Conservation (phyloP, 2,888 invertebrate genomes). For the Nephrotoma flavescens region DNA sequence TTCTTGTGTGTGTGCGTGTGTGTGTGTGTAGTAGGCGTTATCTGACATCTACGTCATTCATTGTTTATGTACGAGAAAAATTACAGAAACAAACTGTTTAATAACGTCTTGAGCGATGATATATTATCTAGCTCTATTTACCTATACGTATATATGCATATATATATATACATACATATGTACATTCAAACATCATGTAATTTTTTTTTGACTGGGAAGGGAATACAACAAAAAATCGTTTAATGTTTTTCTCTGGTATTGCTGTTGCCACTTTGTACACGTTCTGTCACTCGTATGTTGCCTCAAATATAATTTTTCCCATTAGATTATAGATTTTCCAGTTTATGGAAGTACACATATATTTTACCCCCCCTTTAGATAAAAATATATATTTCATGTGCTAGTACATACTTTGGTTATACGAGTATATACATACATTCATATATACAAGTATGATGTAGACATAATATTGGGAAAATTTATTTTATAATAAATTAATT, state of each 20-base stretch:
- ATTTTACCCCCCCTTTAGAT: not conserved
- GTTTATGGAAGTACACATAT: not conserved
- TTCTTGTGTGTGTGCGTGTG: not conserved
- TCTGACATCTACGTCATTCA: not conserved
- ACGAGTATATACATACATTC: not conserved
- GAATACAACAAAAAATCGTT: not conserved
- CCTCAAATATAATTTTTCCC: not conserved
- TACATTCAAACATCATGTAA: not conserved
- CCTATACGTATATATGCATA: not conserved
- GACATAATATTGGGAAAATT: not conserved
- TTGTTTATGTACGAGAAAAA: not conserved
- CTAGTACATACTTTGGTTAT: not conserved
- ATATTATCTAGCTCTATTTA: not conserved
- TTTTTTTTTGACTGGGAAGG: not conserved
- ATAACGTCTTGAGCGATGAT: not conserved
- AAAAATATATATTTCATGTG: not conserved
- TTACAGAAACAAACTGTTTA: not conserved
- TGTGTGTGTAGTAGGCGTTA: not conserved
- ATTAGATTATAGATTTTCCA: not conserved
- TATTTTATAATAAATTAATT: not conserved
- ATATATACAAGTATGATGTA: not conserved
- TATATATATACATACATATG: not conserved
- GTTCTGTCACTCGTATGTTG: not conserved
- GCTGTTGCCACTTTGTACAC: not conserved
- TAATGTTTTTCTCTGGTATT: not conserved